Conservation (phyloP, 1,140 invertebrate species). For the Drosophila bipectinata region DNA sequence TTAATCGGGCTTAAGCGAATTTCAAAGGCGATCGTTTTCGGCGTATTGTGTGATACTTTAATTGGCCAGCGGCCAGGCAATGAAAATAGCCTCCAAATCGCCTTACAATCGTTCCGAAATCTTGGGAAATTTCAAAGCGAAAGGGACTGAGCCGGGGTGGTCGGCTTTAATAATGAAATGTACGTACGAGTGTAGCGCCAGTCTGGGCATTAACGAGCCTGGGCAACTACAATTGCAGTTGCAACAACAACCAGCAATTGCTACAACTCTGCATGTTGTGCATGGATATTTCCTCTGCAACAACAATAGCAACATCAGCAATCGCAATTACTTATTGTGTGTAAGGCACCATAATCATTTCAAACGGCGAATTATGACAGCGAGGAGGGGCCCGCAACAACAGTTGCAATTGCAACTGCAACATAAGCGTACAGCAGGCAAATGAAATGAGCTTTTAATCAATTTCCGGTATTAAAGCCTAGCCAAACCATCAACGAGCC, state of each 20-base stretch:
- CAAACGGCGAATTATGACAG: constrained; percentile 77
- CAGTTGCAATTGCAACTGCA: constrained; percentile 20
- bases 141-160: constrained; percentile 1
- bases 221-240: constrained; percentile 5
- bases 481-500: constrained; percentile 39
- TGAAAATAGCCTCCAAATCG: neutral
- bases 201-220: constrained; percentile 29
- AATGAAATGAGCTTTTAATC: constrained; percentile 82
- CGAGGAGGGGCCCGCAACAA: constrained; percentile 36
- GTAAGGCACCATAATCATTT: constrained; percentile 66
- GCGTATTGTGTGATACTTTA: neutral
- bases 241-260: constrained; percentile 8
- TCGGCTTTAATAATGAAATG: constrained; percentile 22
- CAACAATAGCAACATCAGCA: constrained; percentile 38
- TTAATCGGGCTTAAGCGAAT: constrained; percentile 1
- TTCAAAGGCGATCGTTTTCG: constrained; percentile 6
- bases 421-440: constrained; percentile 36
- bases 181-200: constrained; percentile 12
- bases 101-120: constrained; percentile 6
- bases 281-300: constrained; percentile 49
- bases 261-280: constrained; percentile 29
- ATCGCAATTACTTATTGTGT: constrained; percentile 42
- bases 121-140: constrained; percentile 3
- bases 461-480: constrained; percentile 80
- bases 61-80: neutral